These are phyloP conservation scores for Zootoca vivipara DNA, from an alignment of 2,113 vertebrate species.

Conservation along the genomic window DNA sequence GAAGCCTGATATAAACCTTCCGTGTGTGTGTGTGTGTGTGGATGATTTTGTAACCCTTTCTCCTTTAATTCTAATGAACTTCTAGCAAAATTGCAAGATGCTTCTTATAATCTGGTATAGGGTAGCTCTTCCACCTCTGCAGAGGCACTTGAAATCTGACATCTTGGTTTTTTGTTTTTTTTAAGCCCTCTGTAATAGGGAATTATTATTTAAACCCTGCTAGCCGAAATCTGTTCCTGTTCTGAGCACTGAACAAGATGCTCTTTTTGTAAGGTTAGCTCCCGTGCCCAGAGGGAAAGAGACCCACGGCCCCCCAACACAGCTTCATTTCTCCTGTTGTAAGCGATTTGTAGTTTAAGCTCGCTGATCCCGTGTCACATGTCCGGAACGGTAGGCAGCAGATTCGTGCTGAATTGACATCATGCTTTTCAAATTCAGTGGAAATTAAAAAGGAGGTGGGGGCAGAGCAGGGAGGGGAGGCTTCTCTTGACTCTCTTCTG, in stretches of 20 bases:
- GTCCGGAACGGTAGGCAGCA: slow-evolving; percentile 32
- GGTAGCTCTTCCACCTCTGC: background rate
- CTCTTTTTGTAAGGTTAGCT: background rate
- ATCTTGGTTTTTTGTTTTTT: background rate
- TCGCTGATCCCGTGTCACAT: slow-evolving; percentile 35
- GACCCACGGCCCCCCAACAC: background rate
- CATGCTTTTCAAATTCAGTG: background rate
- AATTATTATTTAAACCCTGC: too few species aligned
- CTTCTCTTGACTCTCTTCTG: slow-evolving; percentile 38
- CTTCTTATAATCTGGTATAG: background rate
- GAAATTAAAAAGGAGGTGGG: slow-evolving; percentile 4
- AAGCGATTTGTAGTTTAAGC: slow-evolving; percentile 45
- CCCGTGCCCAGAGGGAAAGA: background rate
- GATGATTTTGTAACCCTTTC: background rate
- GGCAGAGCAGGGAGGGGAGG: slow-evolving; percentile 27
- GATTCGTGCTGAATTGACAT: slow-evolving; percentile 41
- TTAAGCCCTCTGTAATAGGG: background rate
- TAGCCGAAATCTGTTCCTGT: background rate
- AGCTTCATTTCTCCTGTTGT: background rate
- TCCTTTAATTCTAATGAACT: background rate
- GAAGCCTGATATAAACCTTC: too few species aligned
- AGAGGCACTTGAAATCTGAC: background rate
- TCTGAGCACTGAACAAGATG: background rate
- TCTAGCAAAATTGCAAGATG: background rate
- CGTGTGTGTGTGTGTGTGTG: background rate